Conservation (phyloP, 1,140 invertebrate species). For the Cydia pomonella region DNA sequence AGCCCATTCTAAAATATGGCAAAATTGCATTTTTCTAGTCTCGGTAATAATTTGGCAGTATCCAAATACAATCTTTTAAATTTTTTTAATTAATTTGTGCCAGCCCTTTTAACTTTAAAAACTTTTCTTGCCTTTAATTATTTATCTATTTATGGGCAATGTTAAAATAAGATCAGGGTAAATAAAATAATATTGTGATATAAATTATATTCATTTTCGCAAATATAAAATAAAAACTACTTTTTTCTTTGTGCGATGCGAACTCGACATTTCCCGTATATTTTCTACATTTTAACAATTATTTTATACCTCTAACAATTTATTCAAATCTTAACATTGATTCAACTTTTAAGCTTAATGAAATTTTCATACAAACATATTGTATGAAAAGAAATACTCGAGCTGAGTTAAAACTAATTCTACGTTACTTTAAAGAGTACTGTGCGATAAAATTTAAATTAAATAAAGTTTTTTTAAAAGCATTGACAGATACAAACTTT, state of each 20-base stretch:
- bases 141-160: neutral
- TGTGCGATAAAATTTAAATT: neutral
- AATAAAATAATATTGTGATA: neutral
- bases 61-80: too few species aligned
- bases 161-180: neutral
- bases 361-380: constrained; percentile 19
- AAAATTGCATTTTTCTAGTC: too few species aligned
- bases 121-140: neutral
- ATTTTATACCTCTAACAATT: constrained; percentile 61
- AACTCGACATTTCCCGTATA: constrained; percentile 53
- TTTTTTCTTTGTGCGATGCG: constrained; percentile 62
- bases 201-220: neutral
- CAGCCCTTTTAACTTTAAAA: neutral
- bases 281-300: constrained; percentile 64
- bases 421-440: neutral
- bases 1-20: too few species aligned
- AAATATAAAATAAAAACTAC: constrained; percentile 40
- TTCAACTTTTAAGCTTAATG: constrained; percentile 42
- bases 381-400: neutral
- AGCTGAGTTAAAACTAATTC: constrained; percentile 5
- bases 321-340: constrained; percentile 60
- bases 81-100: too few species aligned
- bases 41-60: too few species aligned
- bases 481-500: too few species aligned
- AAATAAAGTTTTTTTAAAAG: too few species aligned